phyloP scores from a whole-genome alignment of 2,113 vertebrate species.

The Gnathonemus echidnorhynchus region DNA sequence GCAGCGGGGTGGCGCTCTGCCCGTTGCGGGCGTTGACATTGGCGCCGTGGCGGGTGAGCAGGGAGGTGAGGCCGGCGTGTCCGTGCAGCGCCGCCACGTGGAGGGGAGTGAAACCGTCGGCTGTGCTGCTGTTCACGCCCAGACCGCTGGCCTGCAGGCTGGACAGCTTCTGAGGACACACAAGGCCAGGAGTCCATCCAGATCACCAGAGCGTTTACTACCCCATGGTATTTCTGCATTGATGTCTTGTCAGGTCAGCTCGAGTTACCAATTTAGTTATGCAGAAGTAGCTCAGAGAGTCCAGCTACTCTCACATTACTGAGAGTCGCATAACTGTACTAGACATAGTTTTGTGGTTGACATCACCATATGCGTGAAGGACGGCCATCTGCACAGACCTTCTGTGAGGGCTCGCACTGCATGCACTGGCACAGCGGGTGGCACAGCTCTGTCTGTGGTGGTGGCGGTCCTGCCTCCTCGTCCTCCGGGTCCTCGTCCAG shows the following conservation, averaged over 20 bases:
- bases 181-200: not conserved
- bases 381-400: slow-evolving; percentile 59
- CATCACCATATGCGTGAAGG: not conserved
- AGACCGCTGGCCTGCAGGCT: slow-evolving; percentile 61
- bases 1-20: slow-evolving; percentile 72
- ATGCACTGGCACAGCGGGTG: slow-evolving; percentile 90
- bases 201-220: not conserved
- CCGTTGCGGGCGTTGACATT: slow-evolving; percentile 57
- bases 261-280: not conserved
- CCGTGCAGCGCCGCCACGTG: slow-evolving; percentile 83
- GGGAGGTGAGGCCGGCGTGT: slow-evolving; percentile 52
- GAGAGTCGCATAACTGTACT: not conserved
- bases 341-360: not conserved
- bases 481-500: slow-evolving; percentile 71
- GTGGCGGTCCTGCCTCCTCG: slow-evolving; percentile 42
- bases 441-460: slow-evolving; percentile 63
- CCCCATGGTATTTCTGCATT: not conserved
- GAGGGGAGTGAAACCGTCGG: slow-evolving; percentile 69
- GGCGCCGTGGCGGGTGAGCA: slow-evolving; percentile 75
- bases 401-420: slow-evolving; percentile 77
- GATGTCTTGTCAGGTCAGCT: not conserved
- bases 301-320: not conserved
- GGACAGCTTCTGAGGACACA: slow-evolving; percentile 55
- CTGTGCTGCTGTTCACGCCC: slow-evolving; percentile 70
- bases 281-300: not conserved